Evolutionary conservation across 2,113 vertebrate species (phyloP).

Genomic region (Tor tambroides): DNA sequence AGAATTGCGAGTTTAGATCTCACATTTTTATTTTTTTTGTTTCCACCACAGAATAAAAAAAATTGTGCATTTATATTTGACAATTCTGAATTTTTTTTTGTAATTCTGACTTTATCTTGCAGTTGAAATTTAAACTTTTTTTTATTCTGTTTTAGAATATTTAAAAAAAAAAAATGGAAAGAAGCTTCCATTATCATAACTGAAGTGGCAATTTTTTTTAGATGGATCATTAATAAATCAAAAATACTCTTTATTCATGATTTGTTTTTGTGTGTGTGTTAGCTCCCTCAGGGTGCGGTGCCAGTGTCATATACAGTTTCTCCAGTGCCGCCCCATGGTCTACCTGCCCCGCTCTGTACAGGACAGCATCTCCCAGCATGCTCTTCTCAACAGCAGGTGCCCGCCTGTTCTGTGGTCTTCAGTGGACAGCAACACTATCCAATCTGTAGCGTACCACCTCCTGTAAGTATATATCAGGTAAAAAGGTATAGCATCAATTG

Average conservation of each 20-base stretch:
- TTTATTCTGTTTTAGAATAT: no score
- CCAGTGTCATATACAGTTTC: conserved; percentile 95
- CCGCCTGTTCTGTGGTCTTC: conserved; percentile 94
- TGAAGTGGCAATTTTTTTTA: background rate
- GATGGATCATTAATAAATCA: background rate
- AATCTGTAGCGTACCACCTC: conserved; percentile 89
- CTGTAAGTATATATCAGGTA: conserved; percentile 75
- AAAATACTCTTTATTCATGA: background rate
- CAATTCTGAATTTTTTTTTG: no score
- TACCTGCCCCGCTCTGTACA: conserved; percentile 91
- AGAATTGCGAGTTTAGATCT: no score
- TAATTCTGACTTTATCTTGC: no score
- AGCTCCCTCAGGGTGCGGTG: conserved; percentile 92
- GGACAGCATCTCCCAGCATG: conserved; percentile 94
- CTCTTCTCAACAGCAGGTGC: conserved; percentile 90
- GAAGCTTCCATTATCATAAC: background rate
- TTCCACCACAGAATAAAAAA: no score
- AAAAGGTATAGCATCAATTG: background rate
- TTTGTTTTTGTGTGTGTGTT: conserved; percentile 40
- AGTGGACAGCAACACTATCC: conserved; percentile 96
- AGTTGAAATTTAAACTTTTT: no score
- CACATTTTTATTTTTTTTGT: no score
- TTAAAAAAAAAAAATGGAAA: no score
- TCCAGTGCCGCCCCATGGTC: conserved; percentile 89
- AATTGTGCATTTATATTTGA: no score